These are phyloP conservation scores for Liopterus haemorrhoidalis DNA, from an alignment of 2,888 invertebrate genomes.

Conservation along the genomic window DNA sequence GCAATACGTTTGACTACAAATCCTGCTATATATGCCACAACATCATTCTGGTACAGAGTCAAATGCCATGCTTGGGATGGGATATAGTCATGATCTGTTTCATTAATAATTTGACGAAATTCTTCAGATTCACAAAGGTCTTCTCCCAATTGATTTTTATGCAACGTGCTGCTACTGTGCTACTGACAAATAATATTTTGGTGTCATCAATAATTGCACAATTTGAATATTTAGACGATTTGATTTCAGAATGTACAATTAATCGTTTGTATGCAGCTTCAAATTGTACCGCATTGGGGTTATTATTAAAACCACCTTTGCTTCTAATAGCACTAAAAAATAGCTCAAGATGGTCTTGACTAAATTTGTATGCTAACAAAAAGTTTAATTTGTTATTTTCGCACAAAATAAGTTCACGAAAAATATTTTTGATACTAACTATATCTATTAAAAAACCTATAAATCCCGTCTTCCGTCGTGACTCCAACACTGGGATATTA, in stretches of 20 bases:
- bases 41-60: conserved; percentile 2
- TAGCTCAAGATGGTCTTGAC: conserved; percentile 1
- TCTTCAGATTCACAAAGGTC: neutral
- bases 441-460: conserved; percentile 5
- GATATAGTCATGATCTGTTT: neutral
- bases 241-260: conserved; percentile 6
- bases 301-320: conserved; percentile 5
- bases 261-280: conserved; percentile 2
- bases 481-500: neutral
- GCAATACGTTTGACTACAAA: conserved; percentile 1
- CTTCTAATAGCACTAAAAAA: conserved; percentile 4
- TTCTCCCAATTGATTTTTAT: neutral
- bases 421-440: neutral
- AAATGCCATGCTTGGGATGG: conserved; percentile 5
- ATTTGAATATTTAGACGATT: neutral
- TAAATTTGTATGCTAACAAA: conserved; percentile 2
- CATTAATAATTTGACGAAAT: conserved; percentile 1
- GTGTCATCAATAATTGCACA: neutral
- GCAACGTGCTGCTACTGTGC: conserved; percentile 1
- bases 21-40: conserved; percentile 1
- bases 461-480: conserved; percentile 2
- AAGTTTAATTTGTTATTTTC: neutral
- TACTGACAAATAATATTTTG: neutral
- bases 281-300: conserved; percentile 2
- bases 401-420: neutral